phyloP scores from a whole-genome alignment of 2,113 vertebrate species.

The Nannospalax galili region DNA sequence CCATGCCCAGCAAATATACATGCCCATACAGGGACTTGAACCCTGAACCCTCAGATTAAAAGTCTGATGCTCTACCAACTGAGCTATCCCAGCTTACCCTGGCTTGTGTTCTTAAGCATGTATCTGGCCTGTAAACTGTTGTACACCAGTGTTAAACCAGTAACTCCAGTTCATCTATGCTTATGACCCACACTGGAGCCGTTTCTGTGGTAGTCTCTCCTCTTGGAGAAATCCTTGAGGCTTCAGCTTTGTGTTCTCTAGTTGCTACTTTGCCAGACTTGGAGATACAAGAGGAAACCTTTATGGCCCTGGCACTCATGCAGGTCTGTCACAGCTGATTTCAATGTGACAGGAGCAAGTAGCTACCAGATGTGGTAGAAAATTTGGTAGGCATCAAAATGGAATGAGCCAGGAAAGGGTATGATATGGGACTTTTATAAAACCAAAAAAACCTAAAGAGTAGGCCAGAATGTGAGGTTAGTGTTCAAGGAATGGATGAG shows the following conservation, averaged over 20 bases:
- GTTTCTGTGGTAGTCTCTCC: not conserved
- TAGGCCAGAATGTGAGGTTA: not conserved
- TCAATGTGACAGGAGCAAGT: not conserved
- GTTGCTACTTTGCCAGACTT: conserved; percentile 28
- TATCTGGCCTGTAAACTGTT: not conserved
- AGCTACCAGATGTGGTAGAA: conserved; percentile 17
- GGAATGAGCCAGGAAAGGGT: not conserved
- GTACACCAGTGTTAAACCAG: not conserved
- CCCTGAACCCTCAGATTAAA: no score
- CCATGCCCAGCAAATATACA: no score
- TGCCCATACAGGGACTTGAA: no score
- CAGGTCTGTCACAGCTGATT: not conserved
- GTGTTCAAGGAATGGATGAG: not conserved
- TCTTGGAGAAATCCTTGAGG: not conserved
- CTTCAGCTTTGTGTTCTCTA: conserved; percentile 1
- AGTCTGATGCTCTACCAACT: no score
- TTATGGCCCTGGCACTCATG: conserved; percentile 5
- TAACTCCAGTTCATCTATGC: not conserved
- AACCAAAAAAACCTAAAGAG: not conserved
- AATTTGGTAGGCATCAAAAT: not conserved
- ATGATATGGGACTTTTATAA: not conserved
- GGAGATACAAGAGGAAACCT: conserved; percentile 1
- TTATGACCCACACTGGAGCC: not conserved
- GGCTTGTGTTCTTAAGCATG: not conserved
- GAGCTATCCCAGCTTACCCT: no score